phyloP scores from a whole-genome alignment of 2,797 vertebrate genomes.

The Tarsius wallacei region DNA sequence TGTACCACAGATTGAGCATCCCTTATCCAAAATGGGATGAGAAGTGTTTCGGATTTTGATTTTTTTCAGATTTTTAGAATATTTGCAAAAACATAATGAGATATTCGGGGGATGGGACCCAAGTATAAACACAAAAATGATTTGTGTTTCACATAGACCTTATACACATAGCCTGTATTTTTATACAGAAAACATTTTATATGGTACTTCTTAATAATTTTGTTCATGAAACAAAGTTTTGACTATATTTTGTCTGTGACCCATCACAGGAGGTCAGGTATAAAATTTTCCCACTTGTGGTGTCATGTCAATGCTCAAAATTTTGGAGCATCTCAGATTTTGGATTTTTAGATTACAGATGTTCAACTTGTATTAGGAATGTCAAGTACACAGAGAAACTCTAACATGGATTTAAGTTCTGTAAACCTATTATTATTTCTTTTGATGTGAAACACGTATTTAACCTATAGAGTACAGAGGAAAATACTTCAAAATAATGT shows the following conservation, averaged over 20 bases:
- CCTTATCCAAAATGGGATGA: neutral
- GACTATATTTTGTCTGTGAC: neutral
- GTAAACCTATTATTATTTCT: neutral
- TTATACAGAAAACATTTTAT: neutral
- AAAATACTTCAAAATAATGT: neutral
- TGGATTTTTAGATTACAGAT: neutral
- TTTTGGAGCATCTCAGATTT: neutral
- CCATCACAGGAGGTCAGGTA: neutral
- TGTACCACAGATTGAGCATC: neutral
- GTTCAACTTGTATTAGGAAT: slow-evolving; percentile 20
- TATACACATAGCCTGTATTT: neutral
- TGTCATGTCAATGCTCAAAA: neutral
- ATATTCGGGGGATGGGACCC: neutral
- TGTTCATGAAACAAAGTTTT: neutral
- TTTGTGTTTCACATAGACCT: neutral
- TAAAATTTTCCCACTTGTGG: neutral
- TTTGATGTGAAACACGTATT: slow-evolving; percentile 29
- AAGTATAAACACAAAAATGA: neutral
- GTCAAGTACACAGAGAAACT: slow-evolving; percentile 24
- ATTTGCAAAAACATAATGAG: neutral
- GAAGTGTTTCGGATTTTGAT: neutral
- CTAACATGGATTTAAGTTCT: neutral
- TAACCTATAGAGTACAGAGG: neutral
- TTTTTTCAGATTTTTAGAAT: neutral
- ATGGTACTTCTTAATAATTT: neutral